phyloP scores from a whole-genome alignment of 2,888 invertebrate genomes.

The Abrostola tripartita region DNA sequence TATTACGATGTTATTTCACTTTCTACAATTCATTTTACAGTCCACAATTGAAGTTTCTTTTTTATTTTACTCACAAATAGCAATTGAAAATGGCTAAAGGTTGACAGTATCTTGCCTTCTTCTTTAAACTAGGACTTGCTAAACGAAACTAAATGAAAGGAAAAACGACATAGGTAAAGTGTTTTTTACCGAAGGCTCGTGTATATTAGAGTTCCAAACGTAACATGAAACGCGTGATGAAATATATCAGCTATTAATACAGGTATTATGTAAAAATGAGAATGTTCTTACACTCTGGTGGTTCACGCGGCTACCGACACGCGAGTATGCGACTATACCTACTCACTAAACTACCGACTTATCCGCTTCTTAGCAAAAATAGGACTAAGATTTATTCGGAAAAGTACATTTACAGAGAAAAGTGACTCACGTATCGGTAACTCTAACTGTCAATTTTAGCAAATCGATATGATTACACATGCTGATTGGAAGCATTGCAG shows the following conservation, averaged over 20 bases:
- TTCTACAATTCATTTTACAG: no score
- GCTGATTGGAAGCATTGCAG: neutral
- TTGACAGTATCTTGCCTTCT: neutral
- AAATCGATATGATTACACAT: neutral
- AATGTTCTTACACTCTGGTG: conserved; percentile 44
- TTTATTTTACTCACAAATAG: no score
- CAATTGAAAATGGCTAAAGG: no score
- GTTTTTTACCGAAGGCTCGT: conserved; percentile 7
- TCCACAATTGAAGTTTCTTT: no score
- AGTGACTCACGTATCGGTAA: neutral
- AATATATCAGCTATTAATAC: conserved; percentile 37
- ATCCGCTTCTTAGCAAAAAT: neutral
- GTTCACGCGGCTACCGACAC: conserved; percentile 17
- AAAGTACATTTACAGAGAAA: neutral
- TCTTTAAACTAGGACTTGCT: neutral
- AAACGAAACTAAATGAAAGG: neutral
- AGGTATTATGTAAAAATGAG: conserved; percentile 15
- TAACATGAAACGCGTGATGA: conserved; percentile 32
- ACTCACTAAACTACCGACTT: conserved; percentile 1
- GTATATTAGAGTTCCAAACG: conserved; percentile 22
- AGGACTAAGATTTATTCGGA: neutral
- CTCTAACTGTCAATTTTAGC: conserved; percentile 2
- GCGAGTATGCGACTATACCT: conserved; percentile 17
- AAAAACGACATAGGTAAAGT: neutral
- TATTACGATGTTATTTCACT: no score